Percentiles rank a stretch among this genome's conserved stretches.
Evolutionary conservation across 1,140 invertebrate species (phyloP).

Genomic region (Cydia strobilella): DNA sequence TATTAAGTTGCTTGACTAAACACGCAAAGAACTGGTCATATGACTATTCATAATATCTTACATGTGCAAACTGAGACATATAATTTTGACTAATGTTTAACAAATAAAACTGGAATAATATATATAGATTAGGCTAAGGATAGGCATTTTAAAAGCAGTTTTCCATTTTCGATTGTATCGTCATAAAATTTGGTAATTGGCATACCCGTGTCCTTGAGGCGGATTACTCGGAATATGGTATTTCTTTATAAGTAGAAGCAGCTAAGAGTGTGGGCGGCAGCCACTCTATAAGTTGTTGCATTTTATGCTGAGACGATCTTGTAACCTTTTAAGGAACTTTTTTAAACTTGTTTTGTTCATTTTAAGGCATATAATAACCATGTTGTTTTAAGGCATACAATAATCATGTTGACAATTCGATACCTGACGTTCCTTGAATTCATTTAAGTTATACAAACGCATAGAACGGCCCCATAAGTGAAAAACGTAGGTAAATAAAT

Average conservation of each 20-base stretch:
- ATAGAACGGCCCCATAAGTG: neutral
- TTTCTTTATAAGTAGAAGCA: constrained; percentile 28
- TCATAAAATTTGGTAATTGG: constrained; percentile 9
- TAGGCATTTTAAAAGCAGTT: neutral
- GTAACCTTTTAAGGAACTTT: constrained; percentile 14
- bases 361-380: neutral
- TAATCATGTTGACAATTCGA: neutral
- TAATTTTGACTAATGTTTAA: neutral
- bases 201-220: neutral
- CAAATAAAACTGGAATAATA: neutral
- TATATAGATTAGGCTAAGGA: neutral
- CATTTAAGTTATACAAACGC: neutral
- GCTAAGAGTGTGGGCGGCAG: neutral
- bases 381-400: neutral
- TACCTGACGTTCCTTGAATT: neutral
- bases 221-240: neutral
- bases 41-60: constrained; percentile 9
- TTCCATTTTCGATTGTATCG: neutral
- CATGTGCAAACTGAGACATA: neutral
- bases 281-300: constrained; percentile 12
- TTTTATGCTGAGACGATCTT: neutral
- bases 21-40: constrained; percentile 1
- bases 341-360: neutral
- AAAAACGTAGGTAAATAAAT: constrained; percentile 4
- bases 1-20: constrained; percentile 15